These are phyloP conservation scores for Pycnonotus jocosus DNA, from an alignment of 2,113 vertebrate genomes.

Conservation along the genomic window DNA sequence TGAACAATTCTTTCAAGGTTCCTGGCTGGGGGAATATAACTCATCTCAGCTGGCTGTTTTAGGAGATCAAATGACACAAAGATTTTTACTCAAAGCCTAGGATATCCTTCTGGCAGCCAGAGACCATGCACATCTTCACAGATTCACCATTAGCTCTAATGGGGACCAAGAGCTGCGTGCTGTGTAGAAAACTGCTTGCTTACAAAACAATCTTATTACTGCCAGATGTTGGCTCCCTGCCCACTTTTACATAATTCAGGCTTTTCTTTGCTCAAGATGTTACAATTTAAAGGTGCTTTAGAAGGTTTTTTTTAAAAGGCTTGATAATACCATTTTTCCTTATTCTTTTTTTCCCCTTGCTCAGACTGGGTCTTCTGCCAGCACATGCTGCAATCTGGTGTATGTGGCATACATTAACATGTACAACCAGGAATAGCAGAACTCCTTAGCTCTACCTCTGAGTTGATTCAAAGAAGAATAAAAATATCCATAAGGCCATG, in stretches of 20 bases:
- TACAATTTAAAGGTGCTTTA: constrained; percentile 70
- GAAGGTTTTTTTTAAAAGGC: constrained; percentile 67
- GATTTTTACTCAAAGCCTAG: constrained; percentile 25
- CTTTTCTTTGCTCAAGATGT: constrained; percentile 68
- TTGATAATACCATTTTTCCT: constrained; percentile 16
- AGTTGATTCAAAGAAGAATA: constrained; percentile 5
- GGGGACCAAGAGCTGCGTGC: constrained; percentile 31
- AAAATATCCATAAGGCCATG: background rate
- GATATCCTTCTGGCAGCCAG: constrained; percentile 61
- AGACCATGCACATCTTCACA: constrained; percentile 54
- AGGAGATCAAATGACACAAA: constrained; percentile 64
- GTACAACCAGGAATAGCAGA: background rate
- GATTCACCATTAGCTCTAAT: constrained; percentile 33
- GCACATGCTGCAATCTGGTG: background rate
- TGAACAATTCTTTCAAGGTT: constrained; percentile 61
- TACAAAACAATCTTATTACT: constrained; percentile 73
- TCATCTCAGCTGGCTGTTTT: constrained; percentile 63
- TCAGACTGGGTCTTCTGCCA: background rate
- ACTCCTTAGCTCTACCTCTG: background rate
- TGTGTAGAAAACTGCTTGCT: constrained; percentile 66
- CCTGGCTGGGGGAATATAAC: constrained; percentile 53
- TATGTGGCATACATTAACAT: background rate
- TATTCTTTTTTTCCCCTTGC: background rate
- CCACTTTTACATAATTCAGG: constrained; percentile 68
- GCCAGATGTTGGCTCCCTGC: constrained; percentile 74